Conservation (phyloP, 1,140 invertebrate genomes). For the Drosophila chauvacae region DNA sequence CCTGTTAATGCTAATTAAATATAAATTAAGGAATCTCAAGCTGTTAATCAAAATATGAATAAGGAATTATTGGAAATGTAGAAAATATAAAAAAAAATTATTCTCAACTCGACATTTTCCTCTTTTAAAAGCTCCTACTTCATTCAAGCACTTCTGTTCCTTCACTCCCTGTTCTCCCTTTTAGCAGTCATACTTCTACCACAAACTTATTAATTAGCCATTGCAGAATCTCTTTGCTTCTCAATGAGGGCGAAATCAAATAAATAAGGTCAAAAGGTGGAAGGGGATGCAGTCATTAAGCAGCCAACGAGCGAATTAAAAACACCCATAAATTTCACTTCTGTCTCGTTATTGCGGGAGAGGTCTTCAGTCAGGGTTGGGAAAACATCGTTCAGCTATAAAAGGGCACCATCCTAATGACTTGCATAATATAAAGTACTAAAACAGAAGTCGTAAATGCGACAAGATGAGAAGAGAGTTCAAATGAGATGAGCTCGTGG, state of each 20-base stretch:
- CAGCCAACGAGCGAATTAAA: constrained; percentile 56
- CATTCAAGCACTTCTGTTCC: not conserved
- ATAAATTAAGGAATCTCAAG: not conserved
- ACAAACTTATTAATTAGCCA: constrained; percentile 52
- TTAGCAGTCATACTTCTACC: not conserved
- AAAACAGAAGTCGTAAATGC: constrained; percentile 71
- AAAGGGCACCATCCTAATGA: constrained; percentile 67
- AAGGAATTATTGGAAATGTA: not conserved
- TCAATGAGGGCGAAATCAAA: constrained; percentile 12
- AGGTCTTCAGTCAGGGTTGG: constrained; percentile 3
- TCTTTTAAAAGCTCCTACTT: not conserved
- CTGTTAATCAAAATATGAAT: not conserved
- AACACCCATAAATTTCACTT: constrained; percentile 62
- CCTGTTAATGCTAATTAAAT: not conserved
- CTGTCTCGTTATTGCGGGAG: constrained; percentile 42
- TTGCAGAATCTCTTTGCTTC: constrained; percentile 32
- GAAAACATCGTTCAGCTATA: constrained; percentile 45
- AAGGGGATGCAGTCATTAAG: constrained; percentile 53
- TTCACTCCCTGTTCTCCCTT: not conserved
- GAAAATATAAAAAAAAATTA: not conserved
- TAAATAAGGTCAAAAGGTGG: not conserved
- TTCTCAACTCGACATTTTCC: not conserved
- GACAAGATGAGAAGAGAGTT: constrained; percentile 55
- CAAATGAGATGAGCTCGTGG: constrained; percentile 23
- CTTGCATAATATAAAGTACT: constrained; percentile 64